Evolutionary conservation across 2,797 vertebrate species (phyloP), one percentile per base, ranked within the genome.

Genomic region (Delichon dasypus): DNA sequence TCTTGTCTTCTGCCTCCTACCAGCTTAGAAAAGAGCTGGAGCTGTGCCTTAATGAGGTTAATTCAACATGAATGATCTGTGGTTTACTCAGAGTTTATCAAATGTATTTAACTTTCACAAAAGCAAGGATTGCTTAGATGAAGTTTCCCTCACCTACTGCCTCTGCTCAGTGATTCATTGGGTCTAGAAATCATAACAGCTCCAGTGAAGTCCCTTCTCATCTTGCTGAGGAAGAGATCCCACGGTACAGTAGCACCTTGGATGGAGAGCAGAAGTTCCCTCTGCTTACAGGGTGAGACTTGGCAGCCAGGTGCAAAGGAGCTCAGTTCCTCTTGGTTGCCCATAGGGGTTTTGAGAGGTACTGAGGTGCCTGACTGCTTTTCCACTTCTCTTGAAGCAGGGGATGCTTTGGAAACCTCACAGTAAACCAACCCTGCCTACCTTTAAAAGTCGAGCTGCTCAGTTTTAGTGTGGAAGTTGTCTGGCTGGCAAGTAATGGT

Each of bases 1-100:
- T 94, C 53, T 93, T 91, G 58, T 88, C 79, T 95, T 94, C 73
- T 94, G 87, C 91, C 79, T 93, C 89, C 82, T 89, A 81, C 70
- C 66, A 92, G 70, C 70, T 78, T 89, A 50, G 61, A 74, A 84
- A 82, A 84, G 89, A 92, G 85, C 64, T 84, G 88, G 79, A 89
- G 73, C 53, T 73, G 88, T 86, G 80, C 77, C 70, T 50, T 45
- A 72, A 62, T 83, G 70, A 88, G 42, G 77, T 76, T 18, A 89
- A 60, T 48, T 77, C 77, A 76, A 67, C 22, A 4, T n/a, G 75
- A 82, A 54, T 61, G 71, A 60, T 90, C 57, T 73, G 45, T 78
- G 57, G 17, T 90, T 87, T 86, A 32, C 71, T 51, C 60, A 58
- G 73, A 71, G 54, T 80, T 91, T 72, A 50, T 58, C 53, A 40